Conservation (phyloP, 2,888 invertebrate species). For the Apamea epomidion region DNA sequence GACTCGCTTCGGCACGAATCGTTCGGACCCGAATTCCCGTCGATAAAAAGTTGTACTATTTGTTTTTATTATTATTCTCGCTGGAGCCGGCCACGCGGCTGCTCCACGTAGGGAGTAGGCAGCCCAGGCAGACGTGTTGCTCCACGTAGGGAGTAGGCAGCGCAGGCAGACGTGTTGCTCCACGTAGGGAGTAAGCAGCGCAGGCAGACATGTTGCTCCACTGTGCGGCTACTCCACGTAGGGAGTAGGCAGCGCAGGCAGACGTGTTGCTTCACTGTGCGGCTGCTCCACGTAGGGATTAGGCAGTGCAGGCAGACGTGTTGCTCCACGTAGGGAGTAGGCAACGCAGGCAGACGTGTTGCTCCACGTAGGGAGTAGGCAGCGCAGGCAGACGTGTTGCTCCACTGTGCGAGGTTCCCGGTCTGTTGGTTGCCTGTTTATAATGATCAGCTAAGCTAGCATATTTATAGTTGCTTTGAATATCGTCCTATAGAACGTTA, state of each 20-base stretch:
- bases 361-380: neutral
- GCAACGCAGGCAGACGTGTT: neutral
- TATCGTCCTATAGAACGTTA: too few relatives aligned
- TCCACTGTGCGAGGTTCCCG: neutral
- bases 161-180: neutral
- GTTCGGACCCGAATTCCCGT: constrained; percentile 53
- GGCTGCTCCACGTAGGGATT: neutral
- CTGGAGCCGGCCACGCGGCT: constrained; percentile 4
- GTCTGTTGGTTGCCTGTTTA: neutral
- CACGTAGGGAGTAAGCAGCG: neutral
- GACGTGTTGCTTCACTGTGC: too few relatives aligned
- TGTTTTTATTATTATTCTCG: constrained; percentile 67
- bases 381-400: neutral
- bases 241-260: neutral
- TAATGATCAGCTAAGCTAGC: neutral
- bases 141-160: neutral
- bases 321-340: neutral
- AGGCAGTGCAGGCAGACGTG: neutral
- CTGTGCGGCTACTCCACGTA: neutral
- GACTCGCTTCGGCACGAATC: constrained; percentile 48
- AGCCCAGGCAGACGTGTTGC: neutral
- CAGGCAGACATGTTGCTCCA: too few relatives aligned
- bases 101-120: neutral
- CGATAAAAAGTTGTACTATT: constrained; percentile 69
- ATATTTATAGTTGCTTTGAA: neutral